phyloP scores from a whole-genome alignment of 2,888 invertebrate genomes.

The Yponomeuta malinellus region DNA sequence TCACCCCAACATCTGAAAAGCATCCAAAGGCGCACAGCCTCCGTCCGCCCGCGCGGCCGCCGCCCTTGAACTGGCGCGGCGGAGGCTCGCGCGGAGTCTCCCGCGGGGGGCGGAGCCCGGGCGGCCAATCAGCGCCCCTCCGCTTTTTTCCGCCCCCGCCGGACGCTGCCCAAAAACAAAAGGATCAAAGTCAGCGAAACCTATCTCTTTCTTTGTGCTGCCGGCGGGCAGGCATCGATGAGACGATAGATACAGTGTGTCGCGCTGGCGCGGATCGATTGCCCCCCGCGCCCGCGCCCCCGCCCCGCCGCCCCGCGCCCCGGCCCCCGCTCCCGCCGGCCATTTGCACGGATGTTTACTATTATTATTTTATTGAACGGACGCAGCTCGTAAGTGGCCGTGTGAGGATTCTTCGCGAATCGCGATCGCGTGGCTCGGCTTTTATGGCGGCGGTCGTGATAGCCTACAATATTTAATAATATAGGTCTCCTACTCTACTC shows the following conservation, averaged over 20 bases:
- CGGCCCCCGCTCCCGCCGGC: constrained; percentile 49
- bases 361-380: constrained; percentile 75
- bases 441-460: too few species aligned
- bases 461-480: too few species aligned
- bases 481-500: too few species aligned
- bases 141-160: constrained; percentile 74
- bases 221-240: constrained; percentile 71
- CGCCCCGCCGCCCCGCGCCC: constrained; percentile 35
- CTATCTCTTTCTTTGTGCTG: constrained; percentile 76
- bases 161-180: constrained; percentile 77
- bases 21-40: too few species aligned
- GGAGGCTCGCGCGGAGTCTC: constrained; percentile 30
- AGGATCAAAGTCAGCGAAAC: constrained; percentile 76
- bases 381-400: constrained; percentile 64
- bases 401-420: constrained; percentile 66
- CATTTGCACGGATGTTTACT: constrained; percentile 75
- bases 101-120: constrained; percentile 55
- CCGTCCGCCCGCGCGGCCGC: constrained; percentile 50
- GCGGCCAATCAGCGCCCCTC: constrained; percentile 72
- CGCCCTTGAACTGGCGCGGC: constrained; percentile 69
- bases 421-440: constrained; percentile 16
- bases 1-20: too few species aligned
- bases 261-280: constrained; percentile 75
- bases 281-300: constrained; percentile 30
- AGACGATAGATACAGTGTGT: constrained; percentile 74